These are phyloP conservation scores for Blastomussa wellsi DNA, from an alignment of 92 coral and sea anemone species.

Conservation along the genomic window DNA sequence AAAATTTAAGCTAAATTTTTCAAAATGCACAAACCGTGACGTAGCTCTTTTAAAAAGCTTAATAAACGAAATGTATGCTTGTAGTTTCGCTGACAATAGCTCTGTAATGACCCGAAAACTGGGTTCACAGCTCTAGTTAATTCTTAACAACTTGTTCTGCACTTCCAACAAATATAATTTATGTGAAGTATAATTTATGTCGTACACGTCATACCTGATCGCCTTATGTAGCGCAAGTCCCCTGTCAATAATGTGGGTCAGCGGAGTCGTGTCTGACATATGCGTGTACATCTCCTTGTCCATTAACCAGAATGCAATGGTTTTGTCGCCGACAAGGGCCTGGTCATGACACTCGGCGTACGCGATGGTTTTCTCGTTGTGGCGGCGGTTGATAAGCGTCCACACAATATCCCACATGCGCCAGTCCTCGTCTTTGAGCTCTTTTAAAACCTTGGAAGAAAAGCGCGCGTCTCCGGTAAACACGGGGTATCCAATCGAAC, in stretches of 20 bases:
- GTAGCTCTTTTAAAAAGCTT: no score
- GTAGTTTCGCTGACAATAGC: no score
- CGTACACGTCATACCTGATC: constrained; percentile 68
- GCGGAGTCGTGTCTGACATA: constrained; percentile 76
- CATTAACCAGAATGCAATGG: constrained; percentile 98
- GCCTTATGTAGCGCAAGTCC: constrained; percentile 93
- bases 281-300: constrained; percentile 96
- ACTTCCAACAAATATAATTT: no score
- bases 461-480: no score
- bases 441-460: constrained; percentile 69
- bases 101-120: no score
- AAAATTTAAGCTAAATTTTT: no score
- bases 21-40: no score
- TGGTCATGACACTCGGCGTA: constrained; percentile 98
- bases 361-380: constrained; percentile 92
- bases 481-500: no score
- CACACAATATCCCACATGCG: constrained; percentile 70
- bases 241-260: constrained; percentile 85
- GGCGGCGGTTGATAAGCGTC: constrained; percentile 86
- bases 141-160: no score
- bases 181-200: not conserved
- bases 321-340: constrained; percentile 97
- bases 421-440: constrained; percentile 93
- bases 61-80: no score
- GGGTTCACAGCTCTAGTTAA: no score